Conservation (phyloP, 2,888 invertebrate genomes). For the Thyatira batis region DNA sequence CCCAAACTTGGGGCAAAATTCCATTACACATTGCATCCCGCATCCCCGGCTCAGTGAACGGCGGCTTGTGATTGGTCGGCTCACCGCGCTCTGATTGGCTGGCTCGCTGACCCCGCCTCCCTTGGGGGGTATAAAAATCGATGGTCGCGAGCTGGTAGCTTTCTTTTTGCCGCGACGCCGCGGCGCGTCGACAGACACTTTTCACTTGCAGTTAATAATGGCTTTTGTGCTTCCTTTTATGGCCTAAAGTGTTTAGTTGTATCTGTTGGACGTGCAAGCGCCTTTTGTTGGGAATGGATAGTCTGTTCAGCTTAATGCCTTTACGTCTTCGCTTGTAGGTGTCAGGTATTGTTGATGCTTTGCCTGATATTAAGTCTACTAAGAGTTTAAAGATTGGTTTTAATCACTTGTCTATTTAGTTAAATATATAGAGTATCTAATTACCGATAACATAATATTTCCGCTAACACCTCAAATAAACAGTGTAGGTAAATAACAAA, state of each 20-base stretch:
- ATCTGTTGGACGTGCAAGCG: slow-evolving; percentile 70
- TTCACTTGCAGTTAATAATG: slow-evolving; percentile 75
- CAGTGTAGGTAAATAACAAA: no score
- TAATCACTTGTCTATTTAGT: no score
- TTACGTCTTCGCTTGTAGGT: slow-evolving; percentile 25
- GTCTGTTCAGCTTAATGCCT: slow-evolving; percentile 63
- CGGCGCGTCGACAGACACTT: slow-evolving; percentile 70
- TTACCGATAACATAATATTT: no score
- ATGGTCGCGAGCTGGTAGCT: slow-evolving; percentile 58
- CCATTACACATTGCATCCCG: slow-evolving; percentile 80
- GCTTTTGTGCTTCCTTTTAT: slow-evolving; percentile 74
- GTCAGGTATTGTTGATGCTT: neutral
- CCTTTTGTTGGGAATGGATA: slow-evolving; percentile 67
- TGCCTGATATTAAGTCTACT: no score
- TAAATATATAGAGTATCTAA: no score
- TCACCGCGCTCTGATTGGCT: slow-evolving; percentile 76
- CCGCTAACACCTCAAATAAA: no score
- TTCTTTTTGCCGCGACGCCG: slow-evolving; percentile 69
- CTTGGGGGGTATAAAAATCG: slow-evolving; percentile 78
- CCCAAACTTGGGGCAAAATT: slow-evolving; percentile 69
- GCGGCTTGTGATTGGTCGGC: slow-evolving; percentile 72
- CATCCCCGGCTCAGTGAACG: slow-evolving; percentile 67
- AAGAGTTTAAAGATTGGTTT: no score
- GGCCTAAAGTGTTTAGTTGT: slow-evolving; percentile 78
- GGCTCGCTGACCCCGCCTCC: slow-evolving; percentile 71